These are phyloP conservation scores for Varanus salvator DNA, from an alignment of 2,113 vertebrate species.

Conservation along the genomic window DNA sequence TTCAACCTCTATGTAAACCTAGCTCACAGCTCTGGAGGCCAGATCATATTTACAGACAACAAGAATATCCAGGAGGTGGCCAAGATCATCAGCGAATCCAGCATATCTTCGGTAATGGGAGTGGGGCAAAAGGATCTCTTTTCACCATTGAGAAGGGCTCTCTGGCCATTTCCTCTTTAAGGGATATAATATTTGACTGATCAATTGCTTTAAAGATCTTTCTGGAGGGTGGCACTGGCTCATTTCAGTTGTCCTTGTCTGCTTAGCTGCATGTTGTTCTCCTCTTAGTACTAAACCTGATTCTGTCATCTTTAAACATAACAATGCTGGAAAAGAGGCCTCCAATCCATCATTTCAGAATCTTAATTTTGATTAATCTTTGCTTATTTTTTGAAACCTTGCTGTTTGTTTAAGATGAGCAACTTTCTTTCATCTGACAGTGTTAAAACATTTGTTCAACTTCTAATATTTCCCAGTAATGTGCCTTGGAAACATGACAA, in stretches of 20 bases:
- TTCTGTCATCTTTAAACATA: background rate
- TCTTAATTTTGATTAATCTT: background rate
- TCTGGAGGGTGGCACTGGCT: background rate
- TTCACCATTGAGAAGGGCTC: too few species aligned
- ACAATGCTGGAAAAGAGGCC: background rate
- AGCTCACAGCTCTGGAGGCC: conserved; percentile 83
- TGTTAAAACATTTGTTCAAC: background rate
- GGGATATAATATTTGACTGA: background rate
- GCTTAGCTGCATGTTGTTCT: background rate
- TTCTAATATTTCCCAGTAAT: background rate
- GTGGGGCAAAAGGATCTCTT: background rate
- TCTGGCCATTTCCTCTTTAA: background rate
- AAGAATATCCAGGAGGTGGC: conserved; percentile 82
- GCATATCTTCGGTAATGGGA: conserved; percentile 67
- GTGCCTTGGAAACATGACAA: background rate
- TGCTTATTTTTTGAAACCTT: background rate
- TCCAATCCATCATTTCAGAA: background rate
- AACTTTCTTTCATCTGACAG: background rate
- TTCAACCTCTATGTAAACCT: conserved; percentile 84
- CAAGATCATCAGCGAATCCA: conserved; percentile 81
- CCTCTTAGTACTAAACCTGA: background rate
- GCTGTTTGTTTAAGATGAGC: background rate
- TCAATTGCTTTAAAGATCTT: background rate
- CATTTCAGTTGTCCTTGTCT: background rate
- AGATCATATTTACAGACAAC: conserved; percentile 86